Evolutionary conservation across 2,888 invertebrate genomes (phyloP).

Genomic region (Electrophaes corylata): DNA sequence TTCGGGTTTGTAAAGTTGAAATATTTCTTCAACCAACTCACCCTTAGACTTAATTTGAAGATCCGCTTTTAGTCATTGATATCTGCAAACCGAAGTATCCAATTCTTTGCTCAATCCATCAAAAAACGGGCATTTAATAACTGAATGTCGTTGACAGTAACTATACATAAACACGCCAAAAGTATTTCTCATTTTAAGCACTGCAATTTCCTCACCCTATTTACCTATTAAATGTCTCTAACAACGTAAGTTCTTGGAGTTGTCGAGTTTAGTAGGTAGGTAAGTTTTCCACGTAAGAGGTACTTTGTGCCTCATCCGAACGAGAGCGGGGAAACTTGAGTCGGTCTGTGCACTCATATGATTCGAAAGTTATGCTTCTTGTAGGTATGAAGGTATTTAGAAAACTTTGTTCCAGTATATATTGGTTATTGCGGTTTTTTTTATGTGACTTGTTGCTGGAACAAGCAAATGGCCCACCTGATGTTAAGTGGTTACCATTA

Average conservation of each 20-base stretch:
- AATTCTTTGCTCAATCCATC: too few relatives aligned
- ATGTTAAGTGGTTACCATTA: too few relatives aligned
- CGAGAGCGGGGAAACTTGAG: conserved; percentile 33
- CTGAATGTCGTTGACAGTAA: too few relatives aligned
- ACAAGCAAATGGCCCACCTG: too few relatives aligned
- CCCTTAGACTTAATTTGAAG: too few relatives aligned
- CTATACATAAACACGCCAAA: conserved; percentile 18
- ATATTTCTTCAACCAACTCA: too few relatives aligned
- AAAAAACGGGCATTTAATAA: too few relatives aligned
- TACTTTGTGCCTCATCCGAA: conserved; percentile 33
- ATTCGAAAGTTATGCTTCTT: conserved; percentile 33
- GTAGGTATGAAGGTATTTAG: conserved; percentile 7
- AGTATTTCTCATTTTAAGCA: conserved; percentile 28
- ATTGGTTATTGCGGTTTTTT: not conserved
- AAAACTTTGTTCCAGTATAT: not conserved
- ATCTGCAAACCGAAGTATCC: too few relatives aligned
- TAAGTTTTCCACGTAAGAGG: conserved; percentile 33
- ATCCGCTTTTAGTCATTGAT: too few relatives aligned
- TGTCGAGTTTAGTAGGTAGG: conserved; percentile 25
- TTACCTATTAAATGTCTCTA: conserved; percentile 32
- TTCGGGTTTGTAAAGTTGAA: too few relatives aligned
- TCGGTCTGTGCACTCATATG: conserved; percentile 30
- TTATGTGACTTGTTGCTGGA: too few relatives aligned
- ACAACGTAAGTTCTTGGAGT: conserved; percentile 27
- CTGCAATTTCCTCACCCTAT: conserved; percentile 30